phyloP scores from a whole-genome alignment of 2,113 vertebrate species.

The Monopterus albus region DNA sequence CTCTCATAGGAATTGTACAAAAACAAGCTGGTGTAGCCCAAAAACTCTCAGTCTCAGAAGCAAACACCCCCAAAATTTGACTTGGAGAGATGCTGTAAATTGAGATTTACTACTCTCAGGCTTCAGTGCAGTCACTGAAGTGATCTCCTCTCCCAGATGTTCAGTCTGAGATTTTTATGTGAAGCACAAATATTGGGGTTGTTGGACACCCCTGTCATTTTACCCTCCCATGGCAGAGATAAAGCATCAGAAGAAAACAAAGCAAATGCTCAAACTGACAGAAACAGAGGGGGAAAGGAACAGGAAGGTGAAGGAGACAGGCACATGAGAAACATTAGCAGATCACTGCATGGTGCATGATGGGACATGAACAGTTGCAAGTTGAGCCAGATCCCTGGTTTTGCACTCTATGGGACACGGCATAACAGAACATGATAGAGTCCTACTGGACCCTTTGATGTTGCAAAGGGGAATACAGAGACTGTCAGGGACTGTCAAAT shows the following conservation, averaged over 20 bases:
- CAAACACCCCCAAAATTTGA: conserved; percentile 19
- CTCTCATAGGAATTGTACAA: conserved; percentile 47
- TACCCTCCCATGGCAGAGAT: neutral
- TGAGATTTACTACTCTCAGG: conserved; percentile 1
- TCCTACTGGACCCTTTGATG: neutral
- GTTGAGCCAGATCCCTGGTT: conserved; percentile 34
- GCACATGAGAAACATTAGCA: conserved; percentile 77
- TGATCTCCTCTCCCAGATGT: conserved; percentile 60
- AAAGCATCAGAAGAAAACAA: conserved; percentile 2
- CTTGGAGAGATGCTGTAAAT: conserved; percentile 10
- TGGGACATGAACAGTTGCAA: conserved; percentile 68
- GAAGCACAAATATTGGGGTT: conserved; percentile 43
- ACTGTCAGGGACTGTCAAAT: neutral
- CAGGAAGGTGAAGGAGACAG: conserved; percentile 53
- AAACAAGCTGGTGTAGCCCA: conserved; percentile 64
- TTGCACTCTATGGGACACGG: conserved; percentile 24
- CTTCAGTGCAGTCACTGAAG: neutral
- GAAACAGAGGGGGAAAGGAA: conserved; percentile 23
- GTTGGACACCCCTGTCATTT: conserved; percentile 29
- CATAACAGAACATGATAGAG: conserved; percentile 6
- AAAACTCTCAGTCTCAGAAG: conserved; percentile 40
- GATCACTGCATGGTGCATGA: conserved; percentile 76
- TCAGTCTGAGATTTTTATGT: conserved; percentile 29
- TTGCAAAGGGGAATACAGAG: neutral
- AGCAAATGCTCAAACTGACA: conserved; percentile 11